Base-by-base conservation (phyloP, 2,888 invertebrate species). In the Leptopilina myrica region DNA sequence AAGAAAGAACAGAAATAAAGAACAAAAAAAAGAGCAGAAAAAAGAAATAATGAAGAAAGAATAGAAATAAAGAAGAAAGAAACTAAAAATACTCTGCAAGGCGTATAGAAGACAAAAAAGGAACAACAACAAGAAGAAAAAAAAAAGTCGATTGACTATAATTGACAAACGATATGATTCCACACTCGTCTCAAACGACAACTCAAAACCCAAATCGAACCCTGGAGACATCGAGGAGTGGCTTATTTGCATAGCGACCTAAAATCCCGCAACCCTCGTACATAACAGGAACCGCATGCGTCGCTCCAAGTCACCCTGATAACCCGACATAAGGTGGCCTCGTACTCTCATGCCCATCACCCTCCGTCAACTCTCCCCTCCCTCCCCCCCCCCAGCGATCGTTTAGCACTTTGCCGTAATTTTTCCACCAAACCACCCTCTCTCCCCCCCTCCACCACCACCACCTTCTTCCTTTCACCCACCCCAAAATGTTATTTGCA, bases 341-440 rank as follows among this genome's bases (percentile, higher is more conserved):
- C 82, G 77, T 79, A 78, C 33, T 33, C 79, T 82, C 81, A 80
- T 83, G 79, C 82, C 15, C 81, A 75, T 79, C 84, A 82, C 82
- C 82, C 84, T 85, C 86, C 12, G 85, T 81, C 82, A 82, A 20
- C 20, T 20, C 20, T 1, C 20, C 20, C 1, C 20, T 3, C 33
- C 83, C 20, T 1, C 20, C 20, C 1, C 20, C 33, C 33, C 83
- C 82, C 85, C 84, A 11, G 80, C 89, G 90, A 91, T 91, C 91
- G 91, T 91, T 91, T 91, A 91, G 91, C 91, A 91, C 91, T 91
- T 91, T 90, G 88, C 86, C 86, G 90, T 90, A 91, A 91, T 91
- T 91, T 91, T 90, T 90, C 88, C 40, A 73, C 43, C 43, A 43
- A 6, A 43, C 43, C 43, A 43, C 43, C 43, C 43, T 8, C 43